Percentiles rank a stretch among this genome's conserved stretches.
Evolutionary conservation across 2,113 vertebrate species (phyloP).

Genomic region (Chamaetylas fuelleborni): DNA sequence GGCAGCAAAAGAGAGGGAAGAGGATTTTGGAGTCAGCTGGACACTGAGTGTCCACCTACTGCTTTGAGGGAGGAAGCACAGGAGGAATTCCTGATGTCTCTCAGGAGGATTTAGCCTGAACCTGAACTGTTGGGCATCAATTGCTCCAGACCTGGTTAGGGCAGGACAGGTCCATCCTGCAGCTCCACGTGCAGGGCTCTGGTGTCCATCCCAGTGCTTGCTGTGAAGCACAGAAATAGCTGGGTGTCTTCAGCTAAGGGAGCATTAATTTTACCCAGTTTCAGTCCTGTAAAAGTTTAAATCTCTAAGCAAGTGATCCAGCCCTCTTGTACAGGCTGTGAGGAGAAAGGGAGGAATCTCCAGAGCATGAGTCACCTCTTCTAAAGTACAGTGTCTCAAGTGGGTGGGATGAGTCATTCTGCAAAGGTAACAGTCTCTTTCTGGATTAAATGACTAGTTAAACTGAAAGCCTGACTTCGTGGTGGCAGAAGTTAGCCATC

Average conservation of each 20-base stretch:
- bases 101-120: not conserved
- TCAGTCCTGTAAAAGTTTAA: not conserved
- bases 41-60: not conserved
- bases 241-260: not conserved
- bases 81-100: not conserved
- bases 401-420: conserved; percentile 61
- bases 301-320: not conserved
- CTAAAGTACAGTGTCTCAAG: not conserved
- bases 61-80: not conserved
- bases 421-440: conserved; percentile 30
- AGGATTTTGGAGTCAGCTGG: not conserved
- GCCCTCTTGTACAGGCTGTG: not conserved
- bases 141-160: not conserved
- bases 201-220: not conserved
- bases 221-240: not conserved
- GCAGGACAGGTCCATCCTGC: not conserved
- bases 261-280: not conserved
- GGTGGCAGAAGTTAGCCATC: not conserved
- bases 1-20: not conserved
- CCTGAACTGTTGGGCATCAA: not conserved
- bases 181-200: not conserved
- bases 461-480: not conserved
- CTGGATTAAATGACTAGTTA: conserved; percentile 24
- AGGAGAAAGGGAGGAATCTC: conserved; percentile 14
- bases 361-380: conserved; percentile 42